Conservation (phyloP, 2,888 invertebrate species). For the Panorpa germanica region DNA sequence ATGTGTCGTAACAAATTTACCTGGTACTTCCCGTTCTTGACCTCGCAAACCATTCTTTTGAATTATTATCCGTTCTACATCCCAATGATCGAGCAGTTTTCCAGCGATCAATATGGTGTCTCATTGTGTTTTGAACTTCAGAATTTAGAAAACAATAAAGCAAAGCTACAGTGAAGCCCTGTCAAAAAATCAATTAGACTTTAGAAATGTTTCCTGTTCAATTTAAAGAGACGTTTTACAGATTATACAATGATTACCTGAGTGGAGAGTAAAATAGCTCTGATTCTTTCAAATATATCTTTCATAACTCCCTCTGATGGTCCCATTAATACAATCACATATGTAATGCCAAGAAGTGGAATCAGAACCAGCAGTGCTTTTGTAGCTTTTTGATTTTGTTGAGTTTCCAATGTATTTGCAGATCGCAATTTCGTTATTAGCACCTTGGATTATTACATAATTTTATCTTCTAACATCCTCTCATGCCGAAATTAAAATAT, state of each 20-base stretch:
- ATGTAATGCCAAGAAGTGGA: slow-evolving; percentile 80
- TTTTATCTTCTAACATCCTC: slow-evolving; percentile 1
- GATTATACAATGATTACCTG: slow-evolving; percentile 40
- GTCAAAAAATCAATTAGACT: too few relatives aligned
- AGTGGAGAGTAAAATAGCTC: slow-evolving; percentile 71
- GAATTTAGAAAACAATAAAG: slow-evolving; percentile 89
- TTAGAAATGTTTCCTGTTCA: too few relatives aligned
- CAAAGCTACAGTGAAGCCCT: slow-evolving; percentile 80
- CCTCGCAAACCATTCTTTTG: slow-evolving; percentile 67
- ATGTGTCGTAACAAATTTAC: slow-evolving; percentile 25
- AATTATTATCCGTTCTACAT: too few relatives aligned
- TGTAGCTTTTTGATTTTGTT: slow-evolving; percentile 77
- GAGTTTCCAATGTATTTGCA: slow-evolving; percentile 74
- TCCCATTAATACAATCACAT: slow-evolving; percentile 64
- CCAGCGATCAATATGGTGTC: slow-evolving; percentile 69
- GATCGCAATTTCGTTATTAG: slow-evolving; percentile 84
- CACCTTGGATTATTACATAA: slow-evolving; percentile 34
- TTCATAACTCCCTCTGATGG: slow-evolving; percentile 57
- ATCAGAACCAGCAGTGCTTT: slow-evolving; percentile 82
- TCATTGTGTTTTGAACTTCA: slow-evolving; percentile 70
- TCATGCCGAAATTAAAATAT: background rate
- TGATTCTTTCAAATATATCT: slow-evolving; percentile 55
- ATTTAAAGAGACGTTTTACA: too few relatives aligned
- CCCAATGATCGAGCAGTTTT: slow-evolving; percentile 44
- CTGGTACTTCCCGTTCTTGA: slow-evolving; percentile 64